Base-by-base conservation (phyloP, 2,797 vertebrate species). In the Lepidocolaptes lacrymiger region DNA sequence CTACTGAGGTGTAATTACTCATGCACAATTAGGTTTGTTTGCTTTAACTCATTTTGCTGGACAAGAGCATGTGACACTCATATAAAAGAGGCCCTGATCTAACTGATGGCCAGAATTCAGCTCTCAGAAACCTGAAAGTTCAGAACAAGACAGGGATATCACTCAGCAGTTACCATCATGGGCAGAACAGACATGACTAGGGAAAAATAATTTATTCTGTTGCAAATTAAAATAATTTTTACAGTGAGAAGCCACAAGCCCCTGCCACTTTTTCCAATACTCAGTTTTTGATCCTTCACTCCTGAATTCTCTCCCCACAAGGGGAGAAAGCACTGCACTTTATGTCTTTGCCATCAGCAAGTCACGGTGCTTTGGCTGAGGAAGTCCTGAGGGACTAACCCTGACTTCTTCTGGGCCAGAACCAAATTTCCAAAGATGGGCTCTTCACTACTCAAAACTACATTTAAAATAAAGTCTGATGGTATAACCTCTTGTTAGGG, bases 21-120 rank as follows among this genome's bases (percentile, higher is more conserved):
- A 73, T 7, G 32, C 48, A 87, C 56, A 92, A 87, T 88, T 85
- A 89, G 49, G 32, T 91, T 76, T 80, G 37, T 75, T 82, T 58
- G 12, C 20, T 92, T 95, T 88, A 59, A 58, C 36, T 85, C 26
- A 24, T 96, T 85, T 87, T 43, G 62, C 26, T 55, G 84, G 84
- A 20, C 81, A 72, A 77, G 34, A 27, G 26, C 46, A n/a, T 16
- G 26, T 79, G 81, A 55, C 9, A 20, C 12, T 54, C 62, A 43
- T 24, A 64, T 24, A 62, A 92, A 90, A 49, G 20, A 85, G 52
- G 17, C 44, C 41, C 21, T 59, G 43, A 73, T 73, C 26, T 69
- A 73, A 86, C 39, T 2, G 2, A 51, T 16, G 22, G 22, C 44
- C 86, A 92, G 78, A 73, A 90, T 63, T 76, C 1, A 2, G n/a